phyloP scores from a whole-genome alignment of 1,140 invertebrate genomes.

The Rhopalosiphum maidis region DNA sequence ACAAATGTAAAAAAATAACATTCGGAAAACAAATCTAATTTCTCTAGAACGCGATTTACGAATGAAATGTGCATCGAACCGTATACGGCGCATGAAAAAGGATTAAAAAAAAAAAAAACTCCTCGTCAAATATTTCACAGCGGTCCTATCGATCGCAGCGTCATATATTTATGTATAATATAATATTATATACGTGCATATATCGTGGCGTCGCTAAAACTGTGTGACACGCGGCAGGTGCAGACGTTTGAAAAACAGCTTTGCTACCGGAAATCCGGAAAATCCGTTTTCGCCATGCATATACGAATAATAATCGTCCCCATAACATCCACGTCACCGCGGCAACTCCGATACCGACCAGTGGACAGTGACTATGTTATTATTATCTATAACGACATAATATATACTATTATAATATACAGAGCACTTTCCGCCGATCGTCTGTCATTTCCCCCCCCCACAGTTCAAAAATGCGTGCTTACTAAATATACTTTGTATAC shows the following conservation, averaged over 20 bases:
- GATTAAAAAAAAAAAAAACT: not conserved
- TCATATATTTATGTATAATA: not conserved
- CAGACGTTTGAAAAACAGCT: not conserved
- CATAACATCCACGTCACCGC: not conserved
- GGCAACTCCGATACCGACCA: too few relatives aligned
- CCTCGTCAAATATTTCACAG: not conserved
- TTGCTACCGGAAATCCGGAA: not conserved
- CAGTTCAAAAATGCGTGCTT: too few relatives aligned
- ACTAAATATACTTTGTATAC: not conserved
- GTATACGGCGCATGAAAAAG: not conserved
- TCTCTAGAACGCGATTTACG: not conserved
- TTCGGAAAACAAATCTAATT: not conserved
- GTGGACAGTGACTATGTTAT: too few relatives aligned
- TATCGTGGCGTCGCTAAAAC: too few relatives aligned
- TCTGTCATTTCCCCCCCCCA: too few relatives aligned
- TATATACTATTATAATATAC: too few relatives aligned
- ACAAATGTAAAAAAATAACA: not conserved
- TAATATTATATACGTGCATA: not conserved
- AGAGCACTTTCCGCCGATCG: too few relatives aligned
- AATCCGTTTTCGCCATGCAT: not conserved
- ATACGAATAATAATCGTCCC: not conserved
- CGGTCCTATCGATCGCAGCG: too few relatives aligned
- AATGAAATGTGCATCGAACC: not conserved
- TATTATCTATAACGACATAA: too few relatives aligned
- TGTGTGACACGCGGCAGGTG: not conserved